Evolutionary conservation across 2,888 invertebrate species (phyloP), one percentile per base, ranked within the genome.

Genomic region (Agonopterix arenella): DNA sequence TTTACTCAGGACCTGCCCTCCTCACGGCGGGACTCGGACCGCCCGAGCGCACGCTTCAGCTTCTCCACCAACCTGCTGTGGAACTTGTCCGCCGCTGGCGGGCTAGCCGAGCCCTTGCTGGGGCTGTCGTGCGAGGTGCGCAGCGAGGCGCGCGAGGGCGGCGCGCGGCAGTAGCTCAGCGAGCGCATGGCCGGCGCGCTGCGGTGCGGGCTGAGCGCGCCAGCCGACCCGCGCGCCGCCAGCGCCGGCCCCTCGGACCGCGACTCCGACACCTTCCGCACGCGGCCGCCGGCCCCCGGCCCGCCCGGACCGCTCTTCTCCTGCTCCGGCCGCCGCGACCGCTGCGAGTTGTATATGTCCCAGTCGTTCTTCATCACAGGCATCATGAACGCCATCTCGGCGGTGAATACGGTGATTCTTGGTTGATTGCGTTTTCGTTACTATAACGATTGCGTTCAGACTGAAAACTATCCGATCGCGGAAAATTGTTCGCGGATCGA

Each of bases 331-430:
- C 94, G 92, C 62, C 96, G 91, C 50, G 93, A 92, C 56, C 96
- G 92, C 77, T 93, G 93, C 59, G 95, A 93, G 90, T 96, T 95
- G 91, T 97, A 97, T 73, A 97, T 96, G 81, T 97, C 95, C 92
- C 95, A 97, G 82, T 97, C 96, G 90, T 96, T 97, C 90, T 96
- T 96, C 89, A 97, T 93, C 60, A 97, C 96, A 52, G 96, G 97
- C 95, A 97, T 96, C 96, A 96, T 96, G 90, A 97, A 97, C 91
- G 97, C 97, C 97, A 97, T 97, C 84, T 82, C 84, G 81, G 70
- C 82, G 84, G 64, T 66, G 73, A 66, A 59, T 62, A 75, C 79
- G 80, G 81, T 75, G 68, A 61, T 74, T 83, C 85, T 75, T 83
- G 67, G 59, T 70, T 66, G 67, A 80, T 73, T 80, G 83, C 86